Evolutionary conservation across 1,140 invertebrate species (phyloP).

Genomic region (Aplysia californica): DNA sequence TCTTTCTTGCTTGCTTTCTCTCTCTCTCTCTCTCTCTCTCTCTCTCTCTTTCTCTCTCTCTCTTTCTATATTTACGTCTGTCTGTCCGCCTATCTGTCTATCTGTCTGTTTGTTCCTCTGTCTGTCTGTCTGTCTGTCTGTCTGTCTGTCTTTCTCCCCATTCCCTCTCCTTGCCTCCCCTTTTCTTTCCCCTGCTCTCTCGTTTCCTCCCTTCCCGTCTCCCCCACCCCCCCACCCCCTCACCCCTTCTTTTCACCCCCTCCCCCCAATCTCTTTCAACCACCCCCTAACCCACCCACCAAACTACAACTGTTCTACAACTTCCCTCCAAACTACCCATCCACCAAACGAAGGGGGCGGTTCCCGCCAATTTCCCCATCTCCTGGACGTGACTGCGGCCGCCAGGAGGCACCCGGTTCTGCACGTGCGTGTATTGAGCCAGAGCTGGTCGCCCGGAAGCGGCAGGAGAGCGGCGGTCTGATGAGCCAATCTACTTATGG

Average conservation of each 20-base stretch:
- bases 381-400: not conserved
- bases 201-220: not conserved
- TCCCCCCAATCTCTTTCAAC: not conserved
- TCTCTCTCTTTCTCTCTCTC: not conserved
- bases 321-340: not conserved
- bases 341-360: not conserved
- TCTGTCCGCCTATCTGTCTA: not conserved
- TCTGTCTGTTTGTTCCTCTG: not conserved
- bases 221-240: not conserved
- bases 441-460: not conserved
- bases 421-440: not conserved
- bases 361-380: not conserved
- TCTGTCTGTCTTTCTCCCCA: not conserved
- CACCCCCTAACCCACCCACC: too few relatives aligned
- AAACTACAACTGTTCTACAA: not conserved
- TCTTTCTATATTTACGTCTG: too few relatives aligned
- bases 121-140: not conserved
- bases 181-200: not conserved
- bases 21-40: constrained; percentile 3
- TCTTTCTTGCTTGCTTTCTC: too few relatives aligned
- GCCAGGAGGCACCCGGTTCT: not conserved
- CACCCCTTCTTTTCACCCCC: not conserved
- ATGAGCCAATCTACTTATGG: not conserved
- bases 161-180: not conserved
- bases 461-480: not conserved